Evolutionary conservation across 2,797 vertebrate genomes (phyloP), one percentile per base, ranked within the genome.

Genomic region (Dromococcyx pavoninus): DNA sequence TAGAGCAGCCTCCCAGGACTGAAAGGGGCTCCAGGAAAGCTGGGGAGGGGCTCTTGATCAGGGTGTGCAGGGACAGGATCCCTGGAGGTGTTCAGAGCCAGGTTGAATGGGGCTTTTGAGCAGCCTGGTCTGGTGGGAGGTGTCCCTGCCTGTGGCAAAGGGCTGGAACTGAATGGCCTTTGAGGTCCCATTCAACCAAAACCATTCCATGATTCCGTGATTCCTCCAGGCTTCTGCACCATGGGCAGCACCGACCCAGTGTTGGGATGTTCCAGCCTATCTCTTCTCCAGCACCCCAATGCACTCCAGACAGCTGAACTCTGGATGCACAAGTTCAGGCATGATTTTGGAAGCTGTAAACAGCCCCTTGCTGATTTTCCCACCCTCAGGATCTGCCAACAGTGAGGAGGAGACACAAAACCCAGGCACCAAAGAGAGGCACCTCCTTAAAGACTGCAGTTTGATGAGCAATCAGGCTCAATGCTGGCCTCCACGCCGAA

Each of bases 401-500:
- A 22, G 46, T 0, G 3, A 69, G 56, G 61, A 77, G 70, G 65
- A 69, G 76, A 14, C 25, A 46, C 30, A 65, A 53, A 67, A 39
- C 25, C 70, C 17, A 0, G 32, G 77, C 56, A 25, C 56, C 0
- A 14, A 72, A 64, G 43, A 41, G 41, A 22, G 48, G 19, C 69
- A n/a, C 56, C 66, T 53, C 73, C 37, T 71, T 77, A 24, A 51
- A 66, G 39, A 4, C 39, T 21, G 32, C 67, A 5, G 50, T 48
- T 39, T 96, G 91, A 96, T 94, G 92, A 96, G 95, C 95, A 95
- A 95, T 97, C 96, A 96, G 76, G 25, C 62, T 72, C 43, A 21
- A 48, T 19, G 6, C 41, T 24, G 13, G n/a, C 43, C 86, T 88
- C 84, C 62, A 74, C 6, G 6, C 43, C 5, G 1, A 62, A 82